Conservation (phyloP, 1,140 invertebrate species). For the Pectinophora gossypiella region DNA sequence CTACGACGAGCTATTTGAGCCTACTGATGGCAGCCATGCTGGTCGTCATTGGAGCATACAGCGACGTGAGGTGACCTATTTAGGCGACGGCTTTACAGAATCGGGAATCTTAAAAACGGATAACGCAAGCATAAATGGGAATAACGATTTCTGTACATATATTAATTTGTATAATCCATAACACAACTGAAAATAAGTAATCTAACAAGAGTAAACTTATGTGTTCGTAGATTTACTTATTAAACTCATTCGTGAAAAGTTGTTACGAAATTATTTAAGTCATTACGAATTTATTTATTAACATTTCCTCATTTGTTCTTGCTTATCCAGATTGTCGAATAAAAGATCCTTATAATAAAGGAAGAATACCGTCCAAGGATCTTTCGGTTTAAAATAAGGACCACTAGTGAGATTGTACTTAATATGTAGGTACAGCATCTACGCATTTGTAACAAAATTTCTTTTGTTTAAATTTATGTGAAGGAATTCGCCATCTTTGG, state of each 20-base stretch:
- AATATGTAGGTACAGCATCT: background rate
- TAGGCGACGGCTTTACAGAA: constrained; percentile 18
- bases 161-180: background rate
- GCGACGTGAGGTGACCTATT: constrained; percentile 59
- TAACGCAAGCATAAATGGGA: background rate
- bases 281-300: background rate
- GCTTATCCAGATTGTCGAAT: background rate
- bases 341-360: constrained; percentile 1
- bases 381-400: constrained; percentile 22
- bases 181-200: too few relatives aligned
- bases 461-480: too few relatives aligned
- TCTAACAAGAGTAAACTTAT: too few relatives aligned
- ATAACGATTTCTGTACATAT: too few relatives aligned
- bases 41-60: constrained; percentile 30
- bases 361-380: constrained; percentile 32
- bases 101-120: too few relatives aligned
- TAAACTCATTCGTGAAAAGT: too few relatives aligned
- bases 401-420: constrained; percentile 32
- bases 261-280: too few relatives aligned
- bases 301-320: background rate
- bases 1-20: constrained; percentile 49
- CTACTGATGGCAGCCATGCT: constrained; percentile 41
- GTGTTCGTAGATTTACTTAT: too few relatives aligned
- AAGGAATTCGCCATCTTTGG: too few relatives aligned
- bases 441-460: too few relatives aligned